phyloP scores from a whole-genome alignment of 2,888 invertebrate species.

The Coremacera marginata region DNA sequence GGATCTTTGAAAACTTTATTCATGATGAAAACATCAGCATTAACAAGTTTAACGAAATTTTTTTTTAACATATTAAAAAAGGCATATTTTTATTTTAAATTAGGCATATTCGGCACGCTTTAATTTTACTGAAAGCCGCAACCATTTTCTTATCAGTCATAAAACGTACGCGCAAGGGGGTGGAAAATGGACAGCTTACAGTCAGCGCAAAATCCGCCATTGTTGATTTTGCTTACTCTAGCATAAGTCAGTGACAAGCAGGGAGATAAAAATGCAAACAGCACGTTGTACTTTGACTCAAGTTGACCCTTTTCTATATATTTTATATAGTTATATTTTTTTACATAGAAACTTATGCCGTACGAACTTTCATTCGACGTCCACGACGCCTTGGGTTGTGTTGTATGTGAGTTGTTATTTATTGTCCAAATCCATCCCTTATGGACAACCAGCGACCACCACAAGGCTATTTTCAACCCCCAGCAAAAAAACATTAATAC shows the following conservation, averaged over 20 bases:
- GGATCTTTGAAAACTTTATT: too few species aligned
- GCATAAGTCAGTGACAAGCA: conserved; percentile 21
- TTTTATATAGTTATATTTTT: not conserved
- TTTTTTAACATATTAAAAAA: too few species aligned
- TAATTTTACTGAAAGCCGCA: not conserved
- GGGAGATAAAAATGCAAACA: conserved; percentile 14
- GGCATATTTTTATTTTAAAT: too few species aligned
- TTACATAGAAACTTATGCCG: not conserved
- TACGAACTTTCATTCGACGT: not conserved
- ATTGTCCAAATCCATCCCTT: conserved; percentile 29
- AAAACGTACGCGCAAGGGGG: conserved; percentile 26
- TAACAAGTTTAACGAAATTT: too few species aligned
- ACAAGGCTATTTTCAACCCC: conserved; percentile 27
- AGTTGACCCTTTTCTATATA: conserved; percentile 21
- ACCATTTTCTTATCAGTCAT: conserved; percentile 11
- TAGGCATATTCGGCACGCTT: not conserved
- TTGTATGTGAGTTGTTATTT: not conserved
- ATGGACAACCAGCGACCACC: conserved; percentile 31
- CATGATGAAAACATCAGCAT: too few species aligned
- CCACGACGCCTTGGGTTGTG: not conserved
- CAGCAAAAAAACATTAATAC: not conserved
- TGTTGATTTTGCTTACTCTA: conserved; percentile 20
- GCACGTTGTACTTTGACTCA: conserved; percentile 23
- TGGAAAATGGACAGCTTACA: conserved; percentile 16
- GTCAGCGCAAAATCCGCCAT: conserved; percentile 14